Evolutionary conservation across 2,797 vertebrate genomes (phyloP), one percentile per base, ranked within the genome.

Genomic region (Harpagifer antarcticus): DNA sequence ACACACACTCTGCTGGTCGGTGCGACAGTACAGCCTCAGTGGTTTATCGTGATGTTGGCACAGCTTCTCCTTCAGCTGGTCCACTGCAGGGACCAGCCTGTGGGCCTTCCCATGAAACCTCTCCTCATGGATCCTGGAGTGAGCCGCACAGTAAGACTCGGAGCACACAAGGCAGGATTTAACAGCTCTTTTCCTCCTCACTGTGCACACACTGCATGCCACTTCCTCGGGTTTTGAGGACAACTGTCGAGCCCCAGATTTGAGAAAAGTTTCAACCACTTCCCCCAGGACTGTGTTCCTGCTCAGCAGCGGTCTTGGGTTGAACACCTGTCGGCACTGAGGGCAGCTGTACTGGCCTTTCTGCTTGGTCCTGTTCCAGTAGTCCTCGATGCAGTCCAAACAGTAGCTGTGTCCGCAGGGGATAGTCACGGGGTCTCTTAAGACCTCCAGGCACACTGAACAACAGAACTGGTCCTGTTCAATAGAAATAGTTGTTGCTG

Each of bases 1-100:
- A 64, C 98, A 99, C 90, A 97, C 95, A 68, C 95, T 95, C 85
- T 95, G 95, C 92, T 96, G 96, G 90, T 99, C 97, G 0, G 93
- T 95, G 92, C 94, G 96, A 64, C 98, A 99, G 94, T 95, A 98
- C 73, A 97, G 92, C 88, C 96, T 94, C 94, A 96, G 94, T 0
- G 93, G 82, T 83, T 96, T 96, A 17, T 95, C 90, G 0, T 99
- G 98, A 52, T 95, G 92, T 0, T 92, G 94, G 20, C 98, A 99
- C 79, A 96, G 94, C 67, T 93, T 94, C 72, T 95, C 96, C 44
- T 94, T 95, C 63, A 92, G 95, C 84, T 95, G 94, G 23, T 92
- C 92, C 17, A 91, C 94, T 68, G 96, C 95, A 3, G 96, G 93
- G 2, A 96, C 88, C 44, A 97, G 81, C 75, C 93, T 94, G 71